Evolutionary conservation across 2,888 invertebrate genomes (phyloP).

Genomic region (Parascotia fuliginaria): DNA sequence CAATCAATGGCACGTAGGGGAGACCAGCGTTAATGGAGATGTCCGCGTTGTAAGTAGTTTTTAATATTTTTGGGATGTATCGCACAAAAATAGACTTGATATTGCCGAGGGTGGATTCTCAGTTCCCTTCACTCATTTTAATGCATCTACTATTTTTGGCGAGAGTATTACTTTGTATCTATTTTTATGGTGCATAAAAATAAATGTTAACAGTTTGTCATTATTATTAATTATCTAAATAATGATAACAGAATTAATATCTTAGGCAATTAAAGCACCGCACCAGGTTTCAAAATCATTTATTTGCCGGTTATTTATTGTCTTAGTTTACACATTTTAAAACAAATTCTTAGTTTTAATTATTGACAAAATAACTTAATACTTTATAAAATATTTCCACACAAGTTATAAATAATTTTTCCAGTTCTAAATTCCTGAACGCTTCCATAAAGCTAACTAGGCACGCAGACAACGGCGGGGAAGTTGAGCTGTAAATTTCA

Average conservation of each 20-base stretch:
- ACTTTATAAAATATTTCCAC: slow-evolving; percentile 14
- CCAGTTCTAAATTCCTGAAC: slow-evolving; percentile 44
- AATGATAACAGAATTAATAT: no score
- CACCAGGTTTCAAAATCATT: no score
- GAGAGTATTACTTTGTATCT: slow-evolving; percentile 22
- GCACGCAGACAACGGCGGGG: slow-evolving; percentile 59
- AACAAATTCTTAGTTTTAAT: no score
- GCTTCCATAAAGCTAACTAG: slow-evolving; percentile 50
- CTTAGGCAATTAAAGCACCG: no score
- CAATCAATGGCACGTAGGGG: slow-evolving; percentile 65
- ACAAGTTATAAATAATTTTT: slow-evolving; percentile 24
- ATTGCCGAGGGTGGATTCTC: slow-evolving; percentile 62
- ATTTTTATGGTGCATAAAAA: slow-evolving; percentile 7
- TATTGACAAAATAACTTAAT: no score
- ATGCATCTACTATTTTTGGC: slow-evolving; percentile 41
- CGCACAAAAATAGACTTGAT: slow-evolving; percentile 68
- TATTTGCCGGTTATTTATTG: no score
- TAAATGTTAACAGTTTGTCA: background rate
- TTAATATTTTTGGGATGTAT: slow-evolving; percentile 82
- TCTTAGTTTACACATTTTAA: no score
- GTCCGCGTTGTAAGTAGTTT: slow-evolving; percentile 79
- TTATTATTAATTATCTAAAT: background rate
- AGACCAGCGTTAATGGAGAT: slow-evolving; percentile 76
- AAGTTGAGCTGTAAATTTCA: slow-evolving; percentile 81
- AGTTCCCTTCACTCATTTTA: slow-evolving; percentile 47